Evolutionary conservation across 2,113 vertebrate species (phyloP).

Genomic region (Agapornis roseicollis): DNA sequence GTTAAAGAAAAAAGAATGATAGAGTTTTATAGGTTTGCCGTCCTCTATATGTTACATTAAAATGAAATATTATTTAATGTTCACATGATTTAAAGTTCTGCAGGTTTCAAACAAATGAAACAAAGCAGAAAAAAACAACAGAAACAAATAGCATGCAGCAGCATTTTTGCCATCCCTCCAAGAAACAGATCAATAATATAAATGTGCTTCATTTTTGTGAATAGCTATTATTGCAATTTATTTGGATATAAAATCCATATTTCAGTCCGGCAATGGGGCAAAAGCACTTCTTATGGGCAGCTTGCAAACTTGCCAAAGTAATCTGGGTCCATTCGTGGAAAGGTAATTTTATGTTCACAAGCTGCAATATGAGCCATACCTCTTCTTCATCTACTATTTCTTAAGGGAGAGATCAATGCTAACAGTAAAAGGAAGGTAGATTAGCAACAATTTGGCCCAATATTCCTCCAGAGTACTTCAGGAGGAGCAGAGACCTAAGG

Average conservation of each 20-base stretch:
- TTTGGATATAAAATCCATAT: slow-evolving; percentile 6
- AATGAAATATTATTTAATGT: not conserved
- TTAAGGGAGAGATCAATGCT: not conserved
- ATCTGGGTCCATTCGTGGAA: not conserved
- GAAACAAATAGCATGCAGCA: not conserved
- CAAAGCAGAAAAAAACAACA: not conserved
- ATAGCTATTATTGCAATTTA: not conserved
- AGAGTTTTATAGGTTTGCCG: not conserved
- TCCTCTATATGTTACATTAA: not conserved
- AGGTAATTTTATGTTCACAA: not conserved
- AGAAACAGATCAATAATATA: slow-evolving; percentile 46
- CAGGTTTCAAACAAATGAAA: not conserved
- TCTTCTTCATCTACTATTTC: not conserved
- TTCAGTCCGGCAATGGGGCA: not conserved
- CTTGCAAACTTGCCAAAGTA: not conserved
- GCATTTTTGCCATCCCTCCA: not conserved
- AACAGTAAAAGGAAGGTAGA: not conserved
- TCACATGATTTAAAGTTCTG: not conserved
- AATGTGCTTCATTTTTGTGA: slow-evolving; percentile 20
- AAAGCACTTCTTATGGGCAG: not conserved
- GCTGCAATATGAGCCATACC: not conserved
- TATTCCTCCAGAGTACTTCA: not conserved
- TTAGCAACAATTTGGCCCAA: not conserved
- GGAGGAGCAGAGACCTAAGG: not conserved
- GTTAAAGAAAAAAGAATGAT: not conserved